Conservation (phyloP, 2,113 vertebrate genomes). For the Labrus mixtus region DNA sequence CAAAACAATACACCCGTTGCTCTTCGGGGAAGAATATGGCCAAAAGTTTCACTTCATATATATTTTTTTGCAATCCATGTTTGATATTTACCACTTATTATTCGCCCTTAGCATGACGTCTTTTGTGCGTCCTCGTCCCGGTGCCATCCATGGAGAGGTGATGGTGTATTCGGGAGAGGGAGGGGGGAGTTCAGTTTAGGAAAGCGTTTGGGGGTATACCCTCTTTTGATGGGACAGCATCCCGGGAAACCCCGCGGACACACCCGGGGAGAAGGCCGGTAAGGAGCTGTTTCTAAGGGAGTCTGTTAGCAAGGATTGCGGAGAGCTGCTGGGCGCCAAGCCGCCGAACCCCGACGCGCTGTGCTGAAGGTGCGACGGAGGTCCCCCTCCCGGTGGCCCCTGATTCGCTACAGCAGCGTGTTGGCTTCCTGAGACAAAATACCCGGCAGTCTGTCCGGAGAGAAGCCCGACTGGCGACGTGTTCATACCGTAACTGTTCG, state of each 20-base stretch:
- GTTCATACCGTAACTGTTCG: slow-evolving; percentile 82
- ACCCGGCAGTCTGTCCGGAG: slow-evolving; percentile 79
- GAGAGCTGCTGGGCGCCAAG: slow-evolving; percentile 60
- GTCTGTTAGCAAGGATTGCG: slow-evolving; percentile 79
- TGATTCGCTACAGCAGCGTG: slow-evolving; percentile 44
- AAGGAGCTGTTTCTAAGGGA: slow-evolving; percentile 79
- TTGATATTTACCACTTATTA: slow-evolving; percentile 62
- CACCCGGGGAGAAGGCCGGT: slow-evolving; percentile 76
- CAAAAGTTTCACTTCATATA: slow-evolving; percentile 46
- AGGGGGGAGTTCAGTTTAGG: slow-evolving; percentile 77
- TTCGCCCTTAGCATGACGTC: slow-evolving; percentile 50
- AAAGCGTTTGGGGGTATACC: slow-evolving; percentile 79
- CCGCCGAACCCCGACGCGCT: slow-evolving; percentile 67
- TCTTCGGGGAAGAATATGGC: slow-evolving; percentile 59
- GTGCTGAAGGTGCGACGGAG: slow-evolving; percentile 67
- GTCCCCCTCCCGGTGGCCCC: slow-evolving; percentile 50
- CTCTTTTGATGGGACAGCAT: slow-evolving; percentile 82
- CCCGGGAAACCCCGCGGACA: slow-evolving; percentile 77
- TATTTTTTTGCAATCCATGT: slow-evolving; percentile 35
- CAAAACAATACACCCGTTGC: slow-evolving; percentile 36
- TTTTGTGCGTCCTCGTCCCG: slow-evolving; percentile 42
- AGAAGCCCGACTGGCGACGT: slow-evolving; percentile 82
- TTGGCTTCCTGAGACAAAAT: slow-evolving; percentile 81
- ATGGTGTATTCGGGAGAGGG: neutral
- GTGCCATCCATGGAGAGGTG: slow-evolving; percentile 20